These are phyloP conservation scores for Recurvirostra avosetta DNA, from an alignment of 2,113 vertebrate species.

Conservation along the genomic window DNA sequence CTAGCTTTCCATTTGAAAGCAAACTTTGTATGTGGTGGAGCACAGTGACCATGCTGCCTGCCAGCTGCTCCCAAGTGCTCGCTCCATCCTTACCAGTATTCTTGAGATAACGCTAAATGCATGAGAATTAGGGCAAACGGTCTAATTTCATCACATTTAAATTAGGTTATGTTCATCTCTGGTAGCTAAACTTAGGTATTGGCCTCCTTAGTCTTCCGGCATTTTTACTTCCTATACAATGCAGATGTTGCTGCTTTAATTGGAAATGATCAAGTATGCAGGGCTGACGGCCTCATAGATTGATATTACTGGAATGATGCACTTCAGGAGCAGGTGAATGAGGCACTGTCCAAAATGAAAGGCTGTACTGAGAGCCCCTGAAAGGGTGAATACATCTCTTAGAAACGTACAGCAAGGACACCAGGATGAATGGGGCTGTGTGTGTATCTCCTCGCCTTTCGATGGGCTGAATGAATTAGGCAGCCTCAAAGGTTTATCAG, in stretches of 20 bases:
- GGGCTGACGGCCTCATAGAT: not conserved
- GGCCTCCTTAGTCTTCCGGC: slow-evolving; percentile 33
- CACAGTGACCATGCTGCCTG: not conserved
- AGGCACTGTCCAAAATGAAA: slow-evolving; percentile 44
- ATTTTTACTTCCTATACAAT: slow-evolving; percentile 3
- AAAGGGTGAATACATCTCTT: slow-evolving; percentile 40
- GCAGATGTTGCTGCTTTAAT: slow-evolving; percentile 6
- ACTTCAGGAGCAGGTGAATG: slow-evolving; percentile 47
- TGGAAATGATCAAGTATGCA: slow-evolving; percentile 4
- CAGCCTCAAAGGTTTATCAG: slow-evolving; percentile 37
- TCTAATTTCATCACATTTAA: slow-evolving; percentile 55
- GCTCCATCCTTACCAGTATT: not conserved
- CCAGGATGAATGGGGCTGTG: slow-evolving; percentile 42
- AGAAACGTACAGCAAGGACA: not conserved
- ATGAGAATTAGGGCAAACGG: slow-evolving; percentile 35
- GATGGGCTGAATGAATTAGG: slow-evolving; percentile 21
- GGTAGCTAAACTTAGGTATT: slow-evolving; percentile 48
- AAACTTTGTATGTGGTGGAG: not conserved
- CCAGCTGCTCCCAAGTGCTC: not conserved
- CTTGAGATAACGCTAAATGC: not conserved
- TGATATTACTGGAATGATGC: not conserved
- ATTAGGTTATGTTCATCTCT: slow-evolving; percentile 54
- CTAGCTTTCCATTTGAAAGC: not conserved
- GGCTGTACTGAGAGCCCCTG: not conserved
- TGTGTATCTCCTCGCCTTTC: not conserved